Evolutionary conservation across 2,888 invertebrate genomes (phyloP).

Genomic region (Sarcophaga caerulescens): DNA sequence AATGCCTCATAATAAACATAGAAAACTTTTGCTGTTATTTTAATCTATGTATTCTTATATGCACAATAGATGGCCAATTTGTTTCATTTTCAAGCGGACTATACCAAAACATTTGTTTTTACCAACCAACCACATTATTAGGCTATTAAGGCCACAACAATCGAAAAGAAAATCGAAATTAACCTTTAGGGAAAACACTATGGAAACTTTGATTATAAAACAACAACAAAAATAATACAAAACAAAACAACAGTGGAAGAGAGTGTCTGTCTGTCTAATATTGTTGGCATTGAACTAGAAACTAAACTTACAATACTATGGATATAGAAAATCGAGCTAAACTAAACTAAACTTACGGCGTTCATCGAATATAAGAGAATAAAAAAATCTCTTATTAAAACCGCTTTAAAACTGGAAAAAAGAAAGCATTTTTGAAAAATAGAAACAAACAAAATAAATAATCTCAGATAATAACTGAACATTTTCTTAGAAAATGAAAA

Average conservation of each 20-base stretch:
- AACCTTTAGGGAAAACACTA: constrained; percentile 47
- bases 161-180: constrained; percentile 53
- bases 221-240: no score
- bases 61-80: no score
- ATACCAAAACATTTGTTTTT: no score
- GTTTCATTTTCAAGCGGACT: no score
- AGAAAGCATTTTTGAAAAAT: constrained; percentile 19
- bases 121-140: neutral
- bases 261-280: no score
- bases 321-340: neutral
- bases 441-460: constrained; percentile 50
- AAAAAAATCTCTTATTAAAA: constrained; percentile 26
- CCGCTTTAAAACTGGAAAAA: neutral
- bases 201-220: neutral
- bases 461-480: constrained; percentile 33
- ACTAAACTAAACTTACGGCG: neutral
- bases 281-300: constrained; percentile 57
- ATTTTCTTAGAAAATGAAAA: neutral
- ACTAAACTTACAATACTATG: constrained; percentile 31
- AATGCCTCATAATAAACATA: no score
- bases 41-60: no score
- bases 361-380: neutral
- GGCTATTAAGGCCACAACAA: constrained; percentile 36
- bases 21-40: no score
- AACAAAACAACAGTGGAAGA: no score